Conservation (phyloP, 2,888 invertebrate genomes). For the Plemyria rubiginata region DNA sequence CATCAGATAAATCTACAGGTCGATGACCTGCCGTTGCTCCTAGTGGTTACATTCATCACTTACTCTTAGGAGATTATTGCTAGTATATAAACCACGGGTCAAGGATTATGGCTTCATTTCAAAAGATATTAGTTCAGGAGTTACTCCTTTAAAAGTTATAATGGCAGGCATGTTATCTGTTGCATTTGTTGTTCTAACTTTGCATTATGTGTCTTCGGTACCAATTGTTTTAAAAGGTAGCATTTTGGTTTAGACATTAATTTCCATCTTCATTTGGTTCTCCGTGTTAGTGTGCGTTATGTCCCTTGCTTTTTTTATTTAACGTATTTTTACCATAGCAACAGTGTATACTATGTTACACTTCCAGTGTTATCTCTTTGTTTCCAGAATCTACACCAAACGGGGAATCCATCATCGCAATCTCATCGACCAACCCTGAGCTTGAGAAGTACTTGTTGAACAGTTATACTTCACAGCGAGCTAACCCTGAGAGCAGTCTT, state of each 20-base stretch:
- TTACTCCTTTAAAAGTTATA: constrained; percentile 39
- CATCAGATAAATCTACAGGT: constrained; percentile 36
- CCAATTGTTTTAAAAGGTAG: constrained; percentile 64
- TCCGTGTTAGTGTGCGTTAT: background rate
- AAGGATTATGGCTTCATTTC: constrained; percentile 42
- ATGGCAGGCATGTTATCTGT: constrained; percentile 35
- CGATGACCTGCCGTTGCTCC: constrained; percentile 39
- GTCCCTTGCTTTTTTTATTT: background rate
- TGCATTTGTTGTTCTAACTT: constrained; percentile 27
- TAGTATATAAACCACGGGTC: constrained; percentile 42
- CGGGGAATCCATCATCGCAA: constrained; percentile 61
- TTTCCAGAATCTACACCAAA: constrained; percentile 60
- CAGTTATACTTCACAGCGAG: constrained; percentile 42
- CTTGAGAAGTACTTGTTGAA: constrained; percentile 55
- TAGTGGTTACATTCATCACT: constrained; percentile 28
- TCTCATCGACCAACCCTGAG: constrained; percentile 64
- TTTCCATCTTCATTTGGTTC: background rate
- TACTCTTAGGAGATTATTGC: constrained; percentile 31
- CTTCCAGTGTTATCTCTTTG: too few relatives aligned
- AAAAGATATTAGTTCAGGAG: constrained; percentile 36
- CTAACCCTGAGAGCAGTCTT: constrained; percentile 28
- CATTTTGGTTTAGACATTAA: background rate
- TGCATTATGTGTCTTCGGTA: constrained; percentile 42
- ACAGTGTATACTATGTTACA: too few relatives aligned
- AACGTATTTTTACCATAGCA: background rate